phyloP scores from a whole-genome alignment of 2,797 vertebrate genomes.

The Thamnophis elegans region DNA sequence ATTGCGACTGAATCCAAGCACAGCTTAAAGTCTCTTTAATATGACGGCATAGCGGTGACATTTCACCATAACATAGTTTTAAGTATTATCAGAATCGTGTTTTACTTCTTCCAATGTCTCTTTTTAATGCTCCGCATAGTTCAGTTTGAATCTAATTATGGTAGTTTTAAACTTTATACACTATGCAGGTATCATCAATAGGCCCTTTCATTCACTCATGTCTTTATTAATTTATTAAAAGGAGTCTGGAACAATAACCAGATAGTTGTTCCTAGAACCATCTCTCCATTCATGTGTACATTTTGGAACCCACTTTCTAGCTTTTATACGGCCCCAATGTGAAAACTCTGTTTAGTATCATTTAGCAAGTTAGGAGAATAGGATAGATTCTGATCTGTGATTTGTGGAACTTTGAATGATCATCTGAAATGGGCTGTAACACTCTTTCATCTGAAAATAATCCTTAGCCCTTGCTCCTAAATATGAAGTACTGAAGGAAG shows the following conservation, averaged over 20 bases:
- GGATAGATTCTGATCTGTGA: neutral
- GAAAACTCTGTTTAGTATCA: neutral
- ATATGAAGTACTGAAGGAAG: conserved; percentile 86
- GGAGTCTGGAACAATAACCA: neutral
- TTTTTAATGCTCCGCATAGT: neutral
- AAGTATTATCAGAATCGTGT: neutral
- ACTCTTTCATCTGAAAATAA: conserved; percentile 19
- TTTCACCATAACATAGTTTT: neutral
- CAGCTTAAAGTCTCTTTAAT: neutral
- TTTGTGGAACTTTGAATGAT: conserved; percentile 1
- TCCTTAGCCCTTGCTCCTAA: conserved; percentile 64
- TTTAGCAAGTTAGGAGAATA: neutral
- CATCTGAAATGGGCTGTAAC: neutral
- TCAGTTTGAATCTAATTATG: neutral
- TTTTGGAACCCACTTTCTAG: neutral
- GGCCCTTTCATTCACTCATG: neutral
- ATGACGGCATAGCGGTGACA: neutral
- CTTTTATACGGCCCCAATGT: neutral
- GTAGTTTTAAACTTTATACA: neutral
- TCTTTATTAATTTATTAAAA: neutral
- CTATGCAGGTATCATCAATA: neutral
- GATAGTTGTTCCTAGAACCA: neutral
- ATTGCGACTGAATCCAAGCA: neutral
- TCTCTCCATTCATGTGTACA: neutral
- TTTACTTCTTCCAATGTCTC: neutral